Evolutionary conservation across 2,888 invertebrate genomes (phyloP), one percentile per base, ranked within the genome.

Genomic region (Glyphotaelius pellucidus): DNA sequence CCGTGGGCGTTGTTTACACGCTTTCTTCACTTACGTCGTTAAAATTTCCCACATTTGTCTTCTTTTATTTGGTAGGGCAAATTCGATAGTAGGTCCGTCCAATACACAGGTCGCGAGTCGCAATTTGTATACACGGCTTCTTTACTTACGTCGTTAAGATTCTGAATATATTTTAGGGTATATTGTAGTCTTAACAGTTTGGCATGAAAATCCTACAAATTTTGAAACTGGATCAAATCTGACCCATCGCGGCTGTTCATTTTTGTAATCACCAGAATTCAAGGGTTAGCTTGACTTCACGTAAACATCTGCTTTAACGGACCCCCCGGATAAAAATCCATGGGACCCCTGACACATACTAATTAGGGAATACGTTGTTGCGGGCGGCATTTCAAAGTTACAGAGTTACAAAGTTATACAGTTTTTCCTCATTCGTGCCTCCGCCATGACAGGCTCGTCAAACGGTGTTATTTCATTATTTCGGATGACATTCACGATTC

Each of bases 401-500:
- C 42, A 47, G 14, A 47, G 67, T 67, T 67, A 67, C 25, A 83
- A 35, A 31, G 25, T 83, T 32, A 83, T 35, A 35, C 38, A 32
- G 32, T 35, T 83, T 83, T 35, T 83, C 32, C 83, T 83, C 32
- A 67, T 83, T 83, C 83, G 83, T 83, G 83, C n/a, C 83, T 25
- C 38, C 83, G 35, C 38, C 25, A 35, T 35, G 35, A 83, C 35
- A 35, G 35, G n/a, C 83, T 35, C 32, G 12, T 32, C 31, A 35
- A 31, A 32, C 15, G 83, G 83, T 15, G 31, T 83, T 35, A 38
- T 83, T 32, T 67, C 67, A 67, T 11, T 81, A 81, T 81, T 86
- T 86, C n/a, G 86, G 86, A 86, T 42, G 14, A 86, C 38, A 42
- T 47, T 42, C 86, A 86, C 86, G 86, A 86, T 42, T 47, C 30